A percentile compares a stretch with the other conserved stretches of the same genome.
Conservation (phyloP, 2,797 vertebrate genomes). For the Staurois parvus region DNA sequence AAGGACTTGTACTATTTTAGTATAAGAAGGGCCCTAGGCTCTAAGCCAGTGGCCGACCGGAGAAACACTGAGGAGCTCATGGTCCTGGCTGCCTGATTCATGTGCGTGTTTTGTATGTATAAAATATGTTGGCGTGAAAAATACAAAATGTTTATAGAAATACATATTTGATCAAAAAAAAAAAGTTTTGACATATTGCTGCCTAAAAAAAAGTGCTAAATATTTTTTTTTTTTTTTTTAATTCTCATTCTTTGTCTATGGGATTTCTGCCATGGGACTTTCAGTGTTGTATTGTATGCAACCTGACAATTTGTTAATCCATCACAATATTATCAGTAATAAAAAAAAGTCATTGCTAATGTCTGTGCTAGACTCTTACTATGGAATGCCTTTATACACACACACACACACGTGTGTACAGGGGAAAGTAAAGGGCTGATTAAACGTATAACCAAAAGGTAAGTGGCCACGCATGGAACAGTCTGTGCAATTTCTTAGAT, state of each 20-base stretch:
- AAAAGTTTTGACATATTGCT: slow-evolving; percentile 49
- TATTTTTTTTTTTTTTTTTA: slow-evolving; percentile 31
- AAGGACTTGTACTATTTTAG: slow-evolving; percentile 58
- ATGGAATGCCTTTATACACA: neutral
- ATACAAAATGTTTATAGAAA: slow-evolving; percentile 62
- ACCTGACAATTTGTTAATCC: slow-evolving; percentile 47
- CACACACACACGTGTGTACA: no score
- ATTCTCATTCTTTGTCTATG: slow-evolving; percentile 17
- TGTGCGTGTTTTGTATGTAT: slow-evolving; percentile 61
- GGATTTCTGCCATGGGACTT: neutral
- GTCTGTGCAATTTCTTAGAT: no score
- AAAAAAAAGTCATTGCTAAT: slow-evolving; percentile 53
- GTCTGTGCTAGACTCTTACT: neutral
- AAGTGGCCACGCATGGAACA: no score
- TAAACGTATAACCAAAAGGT: no score
- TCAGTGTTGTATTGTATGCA: slow-evolving; percentile 51
- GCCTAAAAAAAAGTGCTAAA: slow-evolving; percentile 49
- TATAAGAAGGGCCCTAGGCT: slow-evolving; percentile 34
- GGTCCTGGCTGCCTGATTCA: slow-evolving; percentile 31
- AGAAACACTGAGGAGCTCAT: slow-evolving; percentile 5
- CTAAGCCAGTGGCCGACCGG: slow-evolving; percentile 3
- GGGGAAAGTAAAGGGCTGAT: no score
- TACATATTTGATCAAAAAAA: slow-evolving; percentile 31
- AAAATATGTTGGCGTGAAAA: slow-evolving; percentile 51
- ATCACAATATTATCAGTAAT: slow-evolving; percentile 47